Base-by-base conservation (phyloP, 2,113 vertebrate genomes). In the Pseudorhombus dupliciocellatus region DNA sequence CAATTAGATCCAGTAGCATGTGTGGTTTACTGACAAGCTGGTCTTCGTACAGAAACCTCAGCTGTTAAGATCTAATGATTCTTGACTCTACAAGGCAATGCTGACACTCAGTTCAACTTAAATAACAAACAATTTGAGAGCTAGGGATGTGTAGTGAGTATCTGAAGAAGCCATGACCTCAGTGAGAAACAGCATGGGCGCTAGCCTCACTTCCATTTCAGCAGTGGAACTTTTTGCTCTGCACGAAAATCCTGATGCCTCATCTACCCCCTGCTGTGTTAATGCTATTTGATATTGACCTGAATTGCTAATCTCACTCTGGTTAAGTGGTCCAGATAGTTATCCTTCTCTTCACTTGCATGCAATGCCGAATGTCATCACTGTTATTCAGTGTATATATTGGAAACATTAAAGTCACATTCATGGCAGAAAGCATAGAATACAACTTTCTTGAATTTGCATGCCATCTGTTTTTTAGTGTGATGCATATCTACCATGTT, bases 1-100 rank as follows among this genome's bases (percentile, higher is more conserved):
- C 79, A 76, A 15, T 75, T 26, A 31, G 22, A 82, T 88, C 82
- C 64, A 88, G 75, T 81, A 81, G 70, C 67, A 75, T 78, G 64
- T 67, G 79, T 75, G 73, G 40, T 81, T 82, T 74, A 64, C 71
- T 68, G 67, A 75, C 70, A 78, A 72, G 30, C 66, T 31, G 65
- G 68, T 42, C n/a, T 81, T 72, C 67, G 61, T 79, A 83, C 77
- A 77, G 65, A 82, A 75, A 70, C 50, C 56, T 30, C 48, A 20
- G 28, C 25, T 61, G 55, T 21, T 22, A 14, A 71, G 63, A 20
- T 26, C 48, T 75, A 54, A 40, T 53, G 64, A 7, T 73, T 1
- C 24, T 34, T 21, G 22, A 66, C 63, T 53, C 30, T 40, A 52
- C 53, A 79, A 60, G 26, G 16, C 15, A 61, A 68, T 25, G 60